Percentiles rank a stretch among this genome's conserved stretches.
Conservation (phyloP, 2,113 vertebrate genomes). For the Platysternon megacephalum region DNA sequence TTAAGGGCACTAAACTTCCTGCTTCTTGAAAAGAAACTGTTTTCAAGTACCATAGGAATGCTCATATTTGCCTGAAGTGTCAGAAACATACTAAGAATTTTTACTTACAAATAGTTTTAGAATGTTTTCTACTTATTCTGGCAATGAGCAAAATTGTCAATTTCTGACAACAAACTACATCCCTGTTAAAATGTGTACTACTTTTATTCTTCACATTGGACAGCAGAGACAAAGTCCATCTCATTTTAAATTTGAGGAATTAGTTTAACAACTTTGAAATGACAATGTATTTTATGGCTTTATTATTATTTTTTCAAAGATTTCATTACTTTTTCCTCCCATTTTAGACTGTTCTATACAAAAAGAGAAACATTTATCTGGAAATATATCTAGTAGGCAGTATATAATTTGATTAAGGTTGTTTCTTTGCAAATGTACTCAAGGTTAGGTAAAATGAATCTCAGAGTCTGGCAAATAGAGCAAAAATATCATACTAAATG, state of each 20-base stretch:
- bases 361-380: neutral
- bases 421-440: neutral
- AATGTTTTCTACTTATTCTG: constrained; percentile 3
- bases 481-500: neutral
- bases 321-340: neutral
- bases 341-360: neutral
- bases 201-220: constrained; percentile 19
- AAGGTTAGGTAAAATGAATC: neutral
- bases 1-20: constrained; percentile 35
- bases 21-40: constrained; percentile 15
- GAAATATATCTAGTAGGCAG: neutral
- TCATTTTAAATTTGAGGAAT: neutral
- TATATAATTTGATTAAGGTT: neutral
- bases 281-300: neutral
- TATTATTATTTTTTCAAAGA: neutral
- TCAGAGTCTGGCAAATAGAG: neutral
- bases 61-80: neutral
- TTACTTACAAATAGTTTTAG: neutral
- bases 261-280: neutral
- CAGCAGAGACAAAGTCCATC: neutral
- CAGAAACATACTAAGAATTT: neutral
- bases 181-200: neutral
- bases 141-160: constrained; percentile 4
- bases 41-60: constrained; percentile 21
- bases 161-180: neutral